phyloP scores from a whole-genome alignment of 2,797 vertebrate genomes.

The Eulemur albifrons region DNA sequence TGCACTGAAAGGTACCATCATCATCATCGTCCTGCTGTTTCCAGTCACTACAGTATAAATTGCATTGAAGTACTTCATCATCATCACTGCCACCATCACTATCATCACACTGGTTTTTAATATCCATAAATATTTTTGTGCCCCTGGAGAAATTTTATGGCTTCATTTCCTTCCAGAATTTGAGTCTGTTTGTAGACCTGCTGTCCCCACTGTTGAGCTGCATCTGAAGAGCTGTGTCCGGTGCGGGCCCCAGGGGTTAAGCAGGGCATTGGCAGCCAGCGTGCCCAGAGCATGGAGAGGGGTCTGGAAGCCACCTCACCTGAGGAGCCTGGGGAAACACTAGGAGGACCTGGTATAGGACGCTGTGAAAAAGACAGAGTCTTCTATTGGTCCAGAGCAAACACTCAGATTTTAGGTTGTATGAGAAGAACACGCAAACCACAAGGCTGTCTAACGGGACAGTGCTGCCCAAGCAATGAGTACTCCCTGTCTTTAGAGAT shows the following conservation, averaged over 20 bases:
- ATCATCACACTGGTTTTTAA: background rate
- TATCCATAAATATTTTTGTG: accelerated
- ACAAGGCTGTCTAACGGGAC: accelerated
- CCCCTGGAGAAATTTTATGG: no score
- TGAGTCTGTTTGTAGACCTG: background rate
- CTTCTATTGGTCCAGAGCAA: background rate
- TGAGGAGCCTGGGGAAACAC: background rate
- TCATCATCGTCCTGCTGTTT: no score
- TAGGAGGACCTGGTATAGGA: background rate
- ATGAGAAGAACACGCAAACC: no score
- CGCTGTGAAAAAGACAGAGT: accelerated
- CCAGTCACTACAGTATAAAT: accelerated
- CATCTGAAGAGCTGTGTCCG: background rate
- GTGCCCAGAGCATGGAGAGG: accelerated
- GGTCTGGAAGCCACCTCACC: background rate
- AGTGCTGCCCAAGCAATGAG: background rate
- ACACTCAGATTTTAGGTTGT: no score
- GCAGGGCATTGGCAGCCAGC: background rate
- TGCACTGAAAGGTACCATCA: no score
- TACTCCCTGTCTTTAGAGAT: background rate
- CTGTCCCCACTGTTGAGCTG: accelerated
- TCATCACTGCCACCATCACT: background rate
- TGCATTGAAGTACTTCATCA: background rate
- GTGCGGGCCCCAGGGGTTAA: no score
- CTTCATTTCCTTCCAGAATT: background rate